A percentile compares a stretch with the other conserved stretches of the same genome.
Conservation (phyloP, 2,113 vertebrate species). For the Cyphomyrus discorhynchus region DNA sequence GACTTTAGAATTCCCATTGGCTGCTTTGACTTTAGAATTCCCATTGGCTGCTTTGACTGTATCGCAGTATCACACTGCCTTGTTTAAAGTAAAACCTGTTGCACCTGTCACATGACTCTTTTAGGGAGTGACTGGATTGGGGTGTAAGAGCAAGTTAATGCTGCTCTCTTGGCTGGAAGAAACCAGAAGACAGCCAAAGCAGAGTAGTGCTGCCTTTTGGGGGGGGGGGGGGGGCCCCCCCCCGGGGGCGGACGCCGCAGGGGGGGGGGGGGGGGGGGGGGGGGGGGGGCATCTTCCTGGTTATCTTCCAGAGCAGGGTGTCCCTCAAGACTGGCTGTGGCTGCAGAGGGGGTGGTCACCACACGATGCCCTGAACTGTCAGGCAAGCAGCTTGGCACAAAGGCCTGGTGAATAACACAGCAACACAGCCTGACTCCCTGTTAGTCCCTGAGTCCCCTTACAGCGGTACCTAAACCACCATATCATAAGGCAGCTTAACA, state of each 20-base stretch:
- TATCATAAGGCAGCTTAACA: background rate
- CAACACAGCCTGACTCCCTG: no score
- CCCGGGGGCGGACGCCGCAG: no score
- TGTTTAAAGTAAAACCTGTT: background rate
- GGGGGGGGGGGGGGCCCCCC: background rate
- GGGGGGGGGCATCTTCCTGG: background rate
- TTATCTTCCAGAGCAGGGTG: background rate
- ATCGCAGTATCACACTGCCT: background rate
- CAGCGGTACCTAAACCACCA: background rate
- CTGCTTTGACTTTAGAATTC: background rate
- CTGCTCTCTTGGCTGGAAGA: background rate
- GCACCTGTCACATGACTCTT: background rate
- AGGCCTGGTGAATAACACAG: background rate
- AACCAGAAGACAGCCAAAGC: background rate
- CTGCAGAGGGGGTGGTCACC: background rate
- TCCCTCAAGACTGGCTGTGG: background rate
- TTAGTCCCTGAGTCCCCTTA: background rate
- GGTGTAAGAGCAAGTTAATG: background rate
- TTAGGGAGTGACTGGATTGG: background rate
- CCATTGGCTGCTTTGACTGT: background rate
- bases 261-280: background rate
- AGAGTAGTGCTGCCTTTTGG: background rate
- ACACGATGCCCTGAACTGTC: background rate
- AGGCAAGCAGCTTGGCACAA: background rate
- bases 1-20: background rate